Base-by-base conservation (phyloP, 2,113 vertebrate genomes). In the Proterorhinus semilunaris region DNA sequence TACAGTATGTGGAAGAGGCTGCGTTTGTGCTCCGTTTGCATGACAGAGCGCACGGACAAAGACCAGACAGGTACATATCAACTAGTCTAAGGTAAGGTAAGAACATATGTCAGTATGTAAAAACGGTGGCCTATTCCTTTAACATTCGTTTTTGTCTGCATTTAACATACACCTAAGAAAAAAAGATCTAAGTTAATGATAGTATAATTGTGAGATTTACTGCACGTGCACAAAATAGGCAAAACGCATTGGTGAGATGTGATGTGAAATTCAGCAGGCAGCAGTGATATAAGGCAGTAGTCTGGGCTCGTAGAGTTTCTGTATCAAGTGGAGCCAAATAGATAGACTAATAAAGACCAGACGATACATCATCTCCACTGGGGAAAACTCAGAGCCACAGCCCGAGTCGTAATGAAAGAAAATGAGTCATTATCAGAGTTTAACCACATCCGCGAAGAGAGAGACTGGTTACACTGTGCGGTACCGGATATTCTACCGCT, bases 401-500 rank as follows among this genome's bases (percentile, higher is more conserved):
- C 53, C 67, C 27, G 15, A 42, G 71, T 67, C 63, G 13, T 80
- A 80, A 83, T 72, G 48, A 73, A 72, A 70, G 67, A 78, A 83
- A 81, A 84, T 71, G 71, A 80, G 78, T 42, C 72, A 75, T 87
- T 87, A 86, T 80, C 78, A 83, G 72, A 46, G 66, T 74, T 75
- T 57, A 46, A 85, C 81, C 83, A 87, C 86, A 86, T 89, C 85
- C 85, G 71, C 43, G 1, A 48, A 79, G 65, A 57, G 55, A 64
- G 71, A 75, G 74, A 81, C 43, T 65, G 71, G 66, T 57, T 68
- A 59, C 68, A 83, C 71, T 54, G 36, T 75, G 47, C 47, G 11
- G 16, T 72, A 66, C 81, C 78, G 85, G 86, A 89, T 84, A 82
- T 62, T 48, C 68, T 68, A 82, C 85, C 72, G 45, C 80, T 87